Base-by-base conservation (phyloP, 2,888 invertebrate species). In the Andrena minutula region DNA sequence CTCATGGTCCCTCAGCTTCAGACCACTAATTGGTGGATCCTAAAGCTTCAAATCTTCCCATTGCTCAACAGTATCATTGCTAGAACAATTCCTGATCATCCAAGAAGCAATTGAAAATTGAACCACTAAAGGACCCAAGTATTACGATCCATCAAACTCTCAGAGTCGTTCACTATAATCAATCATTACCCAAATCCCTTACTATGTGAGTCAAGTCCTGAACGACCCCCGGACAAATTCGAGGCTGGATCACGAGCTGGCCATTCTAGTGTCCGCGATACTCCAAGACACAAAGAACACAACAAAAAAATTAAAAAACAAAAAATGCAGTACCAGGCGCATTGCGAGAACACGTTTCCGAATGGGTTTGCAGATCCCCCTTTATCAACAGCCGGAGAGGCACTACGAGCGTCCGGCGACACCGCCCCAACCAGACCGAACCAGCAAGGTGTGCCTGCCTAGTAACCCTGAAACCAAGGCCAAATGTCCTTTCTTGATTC, bases 371-470 rank as follows among this genome's bases (percentile, higher is more conserved):
- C 95, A 95, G 95, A 95, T 95, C 94, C 95, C 95, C 94, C 95
- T 95, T 95, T 95, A 95, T 94, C 95, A 95, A 95, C 95, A 95
- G 94, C 95, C 95, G 93, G 94, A 95, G 94, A 95, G 95, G 92
- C 95, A 94, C 93, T 94, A 94, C 93, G 94, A 94, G 94, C 93
- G 94, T 90, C 93, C 93, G 93, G 93, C 94, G 90, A 93, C 94
- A 91, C 93, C 93, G 92, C 93, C 93, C 93, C 92, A 94, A 93
- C 94, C 94, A 93, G 94, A 94, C 93, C 93, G 94, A 94, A 94
- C 93, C 92, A 94, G 94, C 94, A 94, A 94, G 94, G 94, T 94
- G 94, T 94, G 94, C 93, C 93, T 93, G 93, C 92, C 93, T 93
- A 93, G 92, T 92, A 92, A 91, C 89, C 91, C 93, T 90, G 91